These are phyloP conservation scores for Mesoligia furuncula DNA, from an alignment of 2,888 invertebrate species.

Conservation along the genomic window DNA sequence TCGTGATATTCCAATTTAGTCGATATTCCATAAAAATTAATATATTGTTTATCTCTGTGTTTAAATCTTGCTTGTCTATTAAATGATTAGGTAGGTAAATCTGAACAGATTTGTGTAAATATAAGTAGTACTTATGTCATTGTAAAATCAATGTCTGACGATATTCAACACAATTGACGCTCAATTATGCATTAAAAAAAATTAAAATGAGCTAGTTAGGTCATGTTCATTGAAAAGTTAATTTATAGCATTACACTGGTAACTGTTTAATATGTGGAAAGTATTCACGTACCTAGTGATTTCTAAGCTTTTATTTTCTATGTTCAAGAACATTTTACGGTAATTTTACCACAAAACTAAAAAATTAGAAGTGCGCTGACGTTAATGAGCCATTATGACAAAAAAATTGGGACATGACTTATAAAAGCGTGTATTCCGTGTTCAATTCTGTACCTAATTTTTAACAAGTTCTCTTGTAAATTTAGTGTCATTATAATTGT, in stretches of 20 bases:
- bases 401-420: constrained; percentile 22
- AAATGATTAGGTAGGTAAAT: not conserved
- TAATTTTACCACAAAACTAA: not conserved
- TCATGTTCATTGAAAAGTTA: constrained; percentile 49
- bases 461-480: constrained; percentile 29
- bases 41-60: constrained; percentile 3
- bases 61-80: constrained; percentile 1
- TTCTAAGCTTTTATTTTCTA: not conserved
- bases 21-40: not conserved
- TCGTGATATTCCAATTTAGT: constrained; percentile 21
- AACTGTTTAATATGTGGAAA: not conserved
- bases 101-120: constrained; percentile 15
- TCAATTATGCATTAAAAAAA: constrained; percentile 24
- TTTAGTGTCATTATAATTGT: constrained; percentile 31
- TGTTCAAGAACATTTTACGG: not conserved
- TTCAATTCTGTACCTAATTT: constrained; percentile 16
- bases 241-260: constrained; percentile 1
- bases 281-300: constrained; percentile 4
- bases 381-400: constrained; percentile 30
- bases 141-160: constrained; percentile 18
- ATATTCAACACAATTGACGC: constrained; percentile 21
- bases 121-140: constrained; percentile 17
- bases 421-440: constrained; percentile 4
- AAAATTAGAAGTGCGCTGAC: not conserved
- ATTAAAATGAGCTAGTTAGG: constrained; percentile 24